These are phyloP conservation scores for Burhinus bistriatus DNA, from an alignment of 2,113 vertebrate species.

Conservation along the genomic window DNA sequence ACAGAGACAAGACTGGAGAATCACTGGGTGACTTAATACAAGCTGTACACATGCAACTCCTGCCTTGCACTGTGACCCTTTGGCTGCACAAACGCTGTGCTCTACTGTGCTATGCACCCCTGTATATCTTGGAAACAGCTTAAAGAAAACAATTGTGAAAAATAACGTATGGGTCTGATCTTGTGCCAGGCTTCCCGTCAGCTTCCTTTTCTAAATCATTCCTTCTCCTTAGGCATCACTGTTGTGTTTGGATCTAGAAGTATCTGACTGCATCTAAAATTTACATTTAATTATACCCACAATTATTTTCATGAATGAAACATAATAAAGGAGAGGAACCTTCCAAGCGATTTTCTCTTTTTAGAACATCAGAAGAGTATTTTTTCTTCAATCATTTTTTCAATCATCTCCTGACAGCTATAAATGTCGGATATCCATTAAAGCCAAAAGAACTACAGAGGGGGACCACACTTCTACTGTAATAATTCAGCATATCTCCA, in stretches of 20 bases:
- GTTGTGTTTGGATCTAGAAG: slow-evolving; percentile 6
- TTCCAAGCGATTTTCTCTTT: neutral
- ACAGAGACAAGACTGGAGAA: neutral
- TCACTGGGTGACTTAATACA: neutral
- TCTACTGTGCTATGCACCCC: neutral
- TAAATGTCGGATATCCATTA: neutral
- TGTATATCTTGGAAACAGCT: neutral
- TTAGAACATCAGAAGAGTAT: neutral
- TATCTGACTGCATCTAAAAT: slow-evolving; percentile 10
- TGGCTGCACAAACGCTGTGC: neutral
- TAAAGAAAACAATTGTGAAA: neutral
- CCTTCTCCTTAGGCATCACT: neutral
- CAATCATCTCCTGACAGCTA: neutral
- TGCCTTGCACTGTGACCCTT: neutral
- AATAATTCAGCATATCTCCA: neutral
- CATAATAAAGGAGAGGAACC: neutral
- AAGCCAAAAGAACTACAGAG: neutral
- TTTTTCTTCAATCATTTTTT: neutral
- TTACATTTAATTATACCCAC: slow-evolving; percentile 27
- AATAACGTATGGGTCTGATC: neutral
- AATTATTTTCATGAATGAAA: slow-evolving; percentile 37
- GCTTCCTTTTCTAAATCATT: slow-evolving; percentile 14
- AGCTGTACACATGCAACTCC: neutral
- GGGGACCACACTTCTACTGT: neutral
- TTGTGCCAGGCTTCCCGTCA: neutral